Evolutionary conservation across 2,797 vertebrate genomes (phyloP), one percentile per base, ranked within the genome.

Genomic region (Melanotaenia trifasciata): DNA sequence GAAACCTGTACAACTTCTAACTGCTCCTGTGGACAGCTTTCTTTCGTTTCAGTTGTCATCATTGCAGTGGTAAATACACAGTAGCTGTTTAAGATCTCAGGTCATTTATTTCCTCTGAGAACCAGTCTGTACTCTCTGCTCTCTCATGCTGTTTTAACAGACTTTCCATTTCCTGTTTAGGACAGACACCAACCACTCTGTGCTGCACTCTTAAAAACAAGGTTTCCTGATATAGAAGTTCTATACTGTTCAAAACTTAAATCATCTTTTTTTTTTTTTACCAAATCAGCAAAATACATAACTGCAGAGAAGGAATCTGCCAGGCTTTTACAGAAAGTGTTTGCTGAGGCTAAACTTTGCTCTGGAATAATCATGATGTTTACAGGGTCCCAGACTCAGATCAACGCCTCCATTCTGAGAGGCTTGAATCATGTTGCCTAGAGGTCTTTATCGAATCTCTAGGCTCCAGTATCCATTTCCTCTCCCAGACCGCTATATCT

Each of bases 161-260:
- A 91, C 89, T 90, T 93, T 91, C 84, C 88, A 91, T 81, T 93
- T 94, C 91, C 91, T 91, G 88, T 82, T 72, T 56, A 84, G 74
- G 72, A 70, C 38, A 66, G 70, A 89, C 80, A 83, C 72, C 59
- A 73, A 28, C 71, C 33, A 22, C 79, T 67, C 16, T 20, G 40
- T 59, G 32, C 50, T 26, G 7, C 1, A 58, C 30, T 64, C 59
- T 67, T 70, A 36, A 58, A 76, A 32, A 36, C 24, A 77, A 78
- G 38, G n/a, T 62, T 60, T 57, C 18, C n/a, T 30, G 28, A 11
- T 65, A 63, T 50, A 2, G 22, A 68, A n/a, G 16, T 16, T 65
- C 12, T 50, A 8, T 11, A n/a, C 32, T 62, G 28, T 38, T 84
- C 13, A 2, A 74, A 58, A 50, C 35, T 26, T 7, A 68, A 61